Evolutionary conservation across 2,113 vertebrate species (phyloP), one percentile per base, ranked within the genome.

Genomic region (Scolopax mira): DNA sequence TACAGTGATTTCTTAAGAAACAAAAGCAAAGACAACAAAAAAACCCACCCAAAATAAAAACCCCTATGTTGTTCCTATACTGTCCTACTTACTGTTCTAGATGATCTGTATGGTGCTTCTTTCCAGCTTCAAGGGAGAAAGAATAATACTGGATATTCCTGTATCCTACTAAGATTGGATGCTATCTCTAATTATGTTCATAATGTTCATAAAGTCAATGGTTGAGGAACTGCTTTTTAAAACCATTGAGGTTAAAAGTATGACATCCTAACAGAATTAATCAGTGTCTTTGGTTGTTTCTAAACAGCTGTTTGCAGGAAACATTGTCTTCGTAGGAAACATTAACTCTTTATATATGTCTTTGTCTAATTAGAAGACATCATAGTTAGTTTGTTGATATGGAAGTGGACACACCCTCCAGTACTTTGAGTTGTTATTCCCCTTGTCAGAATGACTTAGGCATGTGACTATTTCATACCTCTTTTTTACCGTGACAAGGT

Each of bases 401-500:
- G 48, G 64, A 94, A 88, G 67, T 41, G 65, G 88, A 87, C 78
- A 91, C 79, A 72, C 70, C 74, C 64, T 79, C 51, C 60, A 94
- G 86, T 89, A 77, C 42, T 96, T 92, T 55, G 18, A 89, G 46
- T 42, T 86, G 88, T 95, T 95, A 89, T 97, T 96, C 89, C 90
- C 91, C 41, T 79, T 81, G 85, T 77, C 95, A 97, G 93, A 96
- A 92, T 58, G 65, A 94, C 97, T 88, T 78, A 83, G 70, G 81
- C 24, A 27, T 44, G 33, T 91, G 73, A 90, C 75, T 78, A 51
- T 85, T 87, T 96, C 67, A 24, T 85, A 67, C 31, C 85, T 66
- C 80, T 97, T 94, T 97, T 89, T 96, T 89, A 90, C 55, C 66
- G 79, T 97, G 96, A 97, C 92, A 98, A 96, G 85, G 48, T 98